Percentiles rank a stretch among this genome's conserved stretches.
Conservation (phyloP, 2,113 vertebrate genomes). For the Tachysurus fulvidraco region DNA sequence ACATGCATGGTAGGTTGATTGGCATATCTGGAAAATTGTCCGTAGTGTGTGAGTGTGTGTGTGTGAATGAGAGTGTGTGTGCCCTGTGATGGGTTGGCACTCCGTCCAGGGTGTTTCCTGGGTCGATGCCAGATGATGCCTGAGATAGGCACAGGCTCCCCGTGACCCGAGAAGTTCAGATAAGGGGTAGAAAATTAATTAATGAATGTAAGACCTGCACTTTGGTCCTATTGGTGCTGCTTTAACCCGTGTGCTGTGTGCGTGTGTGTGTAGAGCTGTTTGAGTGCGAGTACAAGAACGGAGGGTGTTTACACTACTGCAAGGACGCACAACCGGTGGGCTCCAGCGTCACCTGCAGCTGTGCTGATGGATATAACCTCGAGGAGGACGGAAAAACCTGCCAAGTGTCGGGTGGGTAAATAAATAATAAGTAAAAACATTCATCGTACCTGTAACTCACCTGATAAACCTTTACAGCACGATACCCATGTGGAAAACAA, state of each 20-base stretch:
- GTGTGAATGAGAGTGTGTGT: too few relatives aligned
- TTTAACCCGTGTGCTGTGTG: not conserved
- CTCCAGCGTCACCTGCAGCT: slow-evolving; percentile 62
- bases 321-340: slow-evolving; percentile 42
- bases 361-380: slow-evolving; percentile 64
- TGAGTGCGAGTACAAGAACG: slow-evolving; percentile 72
- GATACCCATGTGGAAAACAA: slow-evolving; percentile 65
- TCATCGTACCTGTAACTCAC: not conserved
- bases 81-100: too few relatives aligned
- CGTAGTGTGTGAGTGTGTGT: too few relatives aligned
- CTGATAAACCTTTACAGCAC: slow-evolving; percentile 51
- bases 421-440: not conserved
- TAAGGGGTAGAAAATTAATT: too few relatives aligned
- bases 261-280: slow-evolving; percentile 57
- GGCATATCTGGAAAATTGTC: too few relatives aligned
- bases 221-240: not conserved
- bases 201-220: not conserved
- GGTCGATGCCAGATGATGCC: too few relatives aligned
- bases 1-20: too few relatives aligned
- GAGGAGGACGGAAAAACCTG: slow-evolving; percentile 65
- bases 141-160: too few relatives aligned
- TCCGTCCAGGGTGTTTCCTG: too few relatives aligned
- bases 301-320: slow-evolving; percentile 73
- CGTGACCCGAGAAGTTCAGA: too few relatives aligned
- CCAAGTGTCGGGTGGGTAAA: slow-evolving; percentile 59